These are phyloP conservation scores for Lagopus muta DNA, from an alignment of 2,113 vertebrate species.

Conservation along the genomic window DNA sequence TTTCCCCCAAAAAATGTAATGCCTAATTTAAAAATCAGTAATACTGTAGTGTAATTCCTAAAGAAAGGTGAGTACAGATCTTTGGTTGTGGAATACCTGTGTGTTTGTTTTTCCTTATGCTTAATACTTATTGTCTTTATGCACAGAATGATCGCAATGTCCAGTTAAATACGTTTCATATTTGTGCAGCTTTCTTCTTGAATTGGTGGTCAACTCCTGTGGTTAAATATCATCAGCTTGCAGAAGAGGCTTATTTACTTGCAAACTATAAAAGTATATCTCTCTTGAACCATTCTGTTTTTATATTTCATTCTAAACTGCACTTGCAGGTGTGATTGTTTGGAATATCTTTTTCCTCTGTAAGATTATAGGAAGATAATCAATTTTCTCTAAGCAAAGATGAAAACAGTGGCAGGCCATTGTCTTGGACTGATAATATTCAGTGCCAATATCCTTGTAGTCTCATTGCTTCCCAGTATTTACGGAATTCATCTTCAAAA, in stretches of 20 bases:
- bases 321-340: not conserved
- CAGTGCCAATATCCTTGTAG: not conserved
- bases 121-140: not conserved
- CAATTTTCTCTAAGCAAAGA: not conserved
- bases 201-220: not conserved
- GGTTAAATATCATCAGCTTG: not conserved
- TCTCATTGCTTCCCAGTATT: not conserved
- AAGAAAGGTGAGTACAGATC: constrained; percentile 58
- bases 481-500: not conserved
- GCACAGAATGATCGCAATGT: not conserved
- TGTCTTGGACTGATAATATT: not conserved
- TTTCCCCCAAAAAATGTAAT: not conserved
- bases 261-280: not conserved
- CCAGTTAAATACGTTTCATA: not conserved
- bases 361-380: not conserved
- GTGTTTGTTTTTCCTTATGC: not conserved
- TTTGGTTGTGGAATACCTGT: not conserved
- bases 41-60: not conserved
- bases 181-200: not conserved
- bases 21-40: constrained; percentile 24
- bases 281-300: not conserved
- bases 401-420: not conserved
- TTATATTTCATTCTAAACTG: not conserved
- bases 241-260: not conserved
- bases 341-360: not conserved